Base-by-base conservation (phyloP, 2,797 vertebrate genomes). In the Acipenser oxyrinchus region DNA sequence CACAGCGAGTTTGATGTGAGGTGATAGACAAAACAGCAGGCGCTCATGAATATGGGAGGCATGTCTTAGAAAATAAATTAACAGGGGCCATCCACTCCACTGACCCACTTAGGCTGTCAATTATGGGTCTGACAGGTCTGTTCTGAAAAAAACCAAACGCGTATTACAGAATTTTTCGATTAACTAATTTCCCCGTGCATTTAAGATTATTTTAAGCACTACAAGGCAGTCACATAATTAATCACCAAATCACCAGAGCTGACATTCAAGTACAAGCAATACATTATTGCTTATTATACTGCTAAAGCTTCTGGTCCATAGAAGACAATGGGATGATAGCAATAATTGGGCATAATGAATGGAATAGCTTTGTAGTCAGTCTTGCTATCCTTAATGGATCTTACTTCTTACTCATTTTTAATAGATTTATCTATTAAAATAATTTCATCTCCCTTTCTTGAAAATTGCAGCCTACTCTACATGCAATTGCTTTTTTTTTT, bases 11-110 rank as follows among this genome's bases (percentile, higher is more conserved):
- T 89, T 92, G 92, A 89, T 94, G 83, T 84, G 88, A 84, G 81
- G 90, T 95, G 94, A 94, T 93, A 94, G 95, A 94, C 93, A 93
- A 90, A 95, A 93, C 94, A 97, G 94, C 93, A 90, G 93, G 93
- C 83, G 88, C 87, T 93, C 91, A 95, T 94, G 94, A 94, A 97
- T 96, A 96, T 96, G 93, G 88, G 96, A 93, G 85, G 73, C 71
- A 73, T 82, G 86, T 90, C 89, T 94, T 90, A 88, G 88, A 94
- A 95, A 94, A 94, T 93, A 95, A 96, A 96, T 96, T 93, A 95
- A 90, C 91, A 87, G 85, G 80, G 92, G 87, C 90, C 90, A 93
- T 91, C 88, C 91, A 91, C 91, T 91, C 88, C 75, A 81, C 89
- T 93, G 93, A 95, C 93, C 95, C 89, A 93, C 91, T 96, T 94